Evolutionary conservation across 2,888 invertebrate species (phyloP).

Genomic region (Lordiphosa fenestrarum): DNA sequence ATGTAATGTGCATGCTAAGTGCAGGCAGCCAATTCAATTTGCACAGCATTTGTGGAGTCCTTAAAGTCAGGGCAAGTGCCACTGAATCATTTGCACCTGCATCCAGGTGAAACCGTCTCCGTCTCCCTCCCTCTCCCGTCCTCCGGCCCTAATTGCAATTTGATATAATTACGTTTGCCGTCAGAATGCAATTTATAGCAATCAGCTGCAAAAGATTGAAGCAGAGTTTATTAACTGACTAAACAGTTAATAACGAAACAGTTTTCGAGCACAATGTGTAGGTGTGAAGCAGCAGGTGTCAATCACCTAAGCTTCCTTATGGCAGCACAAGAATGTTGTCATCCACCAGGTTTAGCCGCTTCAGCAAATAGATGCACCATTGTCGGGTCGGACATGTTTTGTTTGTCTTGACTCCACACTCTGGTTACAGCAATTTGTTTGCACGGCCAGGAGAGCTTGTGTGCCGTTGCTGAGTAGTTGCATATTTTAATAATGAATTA

Average conservation of each 20-base stretch:
- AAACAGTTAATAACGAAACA: constrained; percentile 11
- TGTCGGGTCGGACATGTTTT: too few species aligned
- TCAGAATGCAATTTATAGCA: constrained; percentile 61
- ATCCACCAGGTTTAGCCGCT: too few species aligned
- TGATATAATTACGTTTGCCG: constrained; percentile 59
- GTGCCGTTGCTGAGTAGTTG: too few species aligned
- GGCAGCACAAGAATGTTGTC: too few species aligned
- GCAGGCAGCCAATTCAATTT: constrained; percentile 65
- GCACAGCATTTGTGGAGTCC: constrained; percentile 26
- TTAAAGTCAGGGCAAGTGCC: constrained; percentile 39
- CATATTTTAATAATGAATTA: too few species aligned
- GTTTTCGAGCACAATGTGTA: constrained; percentile 18
- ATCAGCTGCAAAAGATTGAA: constrained; percentile 41
- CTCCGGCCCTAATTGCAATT: constrained; percentile 52
- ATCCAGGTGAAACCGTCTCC: background rate
- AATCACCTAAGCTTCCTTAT: constrained; percentile 24
- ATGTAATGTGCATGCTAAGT: constrained; percentile 55
- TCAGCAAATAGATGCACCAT: too few species aligned
- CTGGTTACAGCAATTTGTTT: too few species aligned
- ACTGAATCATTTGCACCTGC: constrained; percentile 27
- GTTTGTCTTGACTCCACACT: too few species aligned
- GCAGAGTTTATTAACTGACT: constrained; percentile 1
- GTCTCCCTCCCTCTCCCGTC: background rate
- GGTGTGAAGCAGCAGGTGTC: constrained; percentile 35
- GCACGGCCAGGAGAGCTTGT: too few species aligned